Evolutionary conservation across 1,140 invertebrate genomes (phyloP).

Genomic region (Drosophila tani): DNA sequence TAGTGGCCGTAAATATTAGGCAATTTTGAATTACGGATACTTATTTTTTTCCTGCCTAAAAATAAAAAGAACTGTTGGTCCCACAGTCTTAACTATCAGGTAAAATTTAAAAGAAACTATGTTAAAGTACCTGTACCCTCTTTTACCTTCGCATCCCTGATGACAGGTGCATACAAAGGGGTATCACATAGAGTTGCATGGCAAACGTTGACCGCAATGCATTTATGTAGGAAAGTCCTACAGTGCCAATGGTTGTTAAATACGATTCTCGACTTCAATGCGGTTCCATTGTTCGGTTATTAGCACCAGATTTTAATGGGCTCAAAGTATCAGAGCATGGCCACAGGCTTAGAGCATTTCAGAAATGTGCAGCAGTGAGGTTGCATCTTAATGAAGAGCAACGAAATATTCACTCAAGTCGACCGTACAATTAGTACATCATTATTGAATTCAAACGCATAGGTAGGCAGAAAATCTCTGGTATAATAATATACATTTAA

Average conservation of each 20-base stretch:
- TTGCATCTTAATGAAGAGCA: background rate
- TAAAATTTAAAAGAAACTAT: no score
- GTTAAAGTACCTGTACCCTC: background rate
- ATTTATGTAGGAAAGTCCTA: background rate
- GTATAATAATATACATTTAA: background rate
- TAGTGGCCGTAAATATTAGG: no score
- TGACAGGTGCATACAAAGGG: background rate
- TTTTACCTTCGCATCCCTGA: background rate
- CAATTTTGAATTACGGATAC: no score
- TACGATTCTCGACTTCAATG: background rate
- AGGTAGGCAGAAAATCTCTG: no score
- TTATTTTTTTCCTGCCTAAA: background rate
- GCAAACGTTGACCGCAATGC: slow-evolving; percentile 5
- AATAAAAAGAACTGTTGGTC: background rate
- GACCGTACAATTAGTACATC: background rate
- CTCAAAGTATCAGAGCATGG: background rate
- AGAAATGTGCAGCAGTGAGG: background rate
- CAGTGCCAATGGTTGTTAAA: background rate
- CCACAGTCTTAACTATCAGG: background rate
- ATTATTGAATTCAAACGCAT: background rate
- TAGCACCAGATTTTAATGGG: slow-evolving; percentile 1
- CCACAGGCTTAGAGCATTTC: background rate
- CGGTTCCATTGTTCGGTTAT: slow-evolving; percentile 16
- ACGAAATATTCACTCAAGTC: background rate
- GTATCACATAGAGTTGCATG: background rate